Evolutionary conservation across 1,140 invertebrate genomes (phyloP).

Genomic region (Drosophila carrolli): DNA sequence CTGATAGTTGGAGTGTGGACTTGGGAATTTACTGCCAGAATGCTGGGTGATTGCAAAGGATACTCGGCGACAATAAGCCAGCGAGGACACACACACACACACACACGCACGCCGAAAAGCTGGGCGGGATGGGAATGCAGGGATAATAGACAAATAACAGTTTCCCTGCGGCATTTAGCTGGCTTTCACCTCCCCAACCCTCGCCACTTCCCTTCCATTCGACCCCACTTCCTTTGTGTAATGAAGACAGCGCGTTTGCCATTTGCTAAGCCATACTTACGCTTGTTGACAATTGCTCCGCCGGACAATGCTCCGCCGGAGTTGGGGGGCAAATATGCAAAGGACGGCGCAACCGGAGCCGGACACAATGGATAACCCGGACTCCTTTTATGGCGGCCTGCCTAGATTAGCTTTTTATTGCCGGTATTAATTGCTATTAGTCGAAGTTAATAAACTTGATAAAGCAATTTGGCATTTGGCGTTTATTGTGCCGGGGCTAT

Average conservation of each 20-base stretch:
- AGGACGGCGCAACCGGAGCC: slow-evolving; percentile 32
- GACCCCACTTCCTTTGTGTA: slow-evolving; percentile 58
- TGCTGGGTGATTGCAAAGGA: slow-evolving; percentile 82
- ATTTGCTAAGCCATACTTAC: slow-evolving; percentile 79
- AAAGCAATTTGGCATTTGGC: slow-evolving; percentile 82
- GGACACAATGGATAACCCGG: slow-evolving; percentile 53
- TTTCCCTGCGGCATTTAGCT: slow-evolving; percentile 79
- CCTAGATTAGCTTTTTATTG: slow-evolving; percentile 82
- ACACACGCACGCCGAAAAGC: slow-evolving; percentile 33
- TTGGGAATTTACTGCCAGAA: slow-evolving; percentile 66
- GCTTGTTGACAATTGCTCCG: slow-evolving; percentile 78
- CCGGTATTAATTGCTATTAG: slow-evolving; percentile 83
- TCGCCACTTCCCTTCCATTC: slow-evolving; percentile 10
- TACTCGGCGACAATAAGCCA: slow-evolving; percentile 79
- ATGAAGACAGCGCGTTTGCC: slow-evolving; percentile 71
- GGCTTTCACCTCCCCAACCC: slow-evolving; percentile 34
- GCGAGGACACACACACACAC: slow-evolving; percentile 28
- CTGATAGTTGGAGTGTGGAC: slow-evolving; percentile 69
- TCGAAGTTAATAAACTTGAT: slow-evolving; percentile 83
- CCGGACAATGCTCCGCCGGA: slow-evolving; percentile 34
- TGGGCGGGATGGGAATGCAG: slow-evolving; percentile 54
- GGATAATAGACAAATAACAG: slow-evolving; percentile 82
- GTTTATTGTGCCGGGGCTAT: slow-evolving; percentile 69
- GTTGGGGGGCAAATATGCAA: slow-evolving; percentile 59
- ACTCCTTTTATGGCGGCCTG: slow-evolving; percentile 58